A percentile compares a stretch with the other conserved stretches of the same genome.
Evolutionary conservation across 2,888 invertebrate genomes (phyloP).

Genomic region (Neelides folsomi): DNA sequence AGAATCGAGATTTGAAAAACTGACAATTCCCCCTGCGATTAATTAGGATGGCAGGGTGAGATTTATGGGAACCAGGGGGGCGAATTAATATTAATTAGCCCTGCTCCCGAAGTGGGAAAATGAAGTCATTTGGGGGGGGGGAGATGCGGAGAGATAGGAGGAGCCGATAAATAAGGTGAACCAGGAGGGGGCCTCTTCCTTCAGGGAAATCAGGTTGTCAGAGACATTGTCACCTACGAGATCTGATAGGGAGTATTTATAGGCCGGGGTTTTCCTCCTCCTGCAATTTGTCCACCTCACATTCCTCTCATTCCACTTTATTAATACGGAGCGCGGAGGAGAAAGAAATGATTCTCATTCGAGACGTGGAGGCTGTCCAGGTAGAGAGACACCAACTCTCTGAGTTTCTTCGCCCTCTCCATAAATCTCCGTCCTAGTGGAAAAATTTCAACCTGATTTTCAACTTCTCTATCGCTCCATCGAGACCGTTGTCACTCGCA

Average conservation of each 20-base stretch:
- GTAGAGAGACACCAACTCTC: neutral
- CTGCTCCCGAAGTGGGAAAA: slow-evolving; percentile 4
- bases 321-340: neutral
- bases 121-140: slow-evolving; percentile 11
- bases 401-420: neutral
- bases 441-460: slow-evolving; percentile 26
- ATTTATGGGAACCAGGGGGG: neutral
- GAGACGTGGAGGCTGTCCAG: neutral
- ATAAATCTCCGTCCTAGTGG: slow-evolving; percentile 1
- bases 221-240: slow-evolving; percentile 28
- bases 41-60: neutral
- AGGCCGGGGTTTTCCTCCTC: slow-evolving; percentile 27
- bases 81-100: neutral
- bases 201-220: slow-evolving; percentile 30
- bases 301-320: slow-evolving; percentile 1
- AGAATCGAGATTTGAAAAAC: too few species aligned
- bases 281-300: slow-evolving; percentile 27
- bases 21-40: too few species aligned
- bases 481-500: slow-evolving; percentile 4
- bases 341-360: neutral
- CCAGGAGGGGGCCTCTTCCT: too few species aligned
- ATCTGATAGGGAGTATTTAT: slow-evolving; percentile 32
- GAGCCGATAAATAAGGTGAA: too few species aligned
- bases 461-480: slow-evolving; percentile 15
- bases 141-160: slow-evolving; percentile 14